phyloP scores from a whole-genome alignment of 2,113 vertebrate genomes.

The Picathartes gymnocephalus region DNA sequence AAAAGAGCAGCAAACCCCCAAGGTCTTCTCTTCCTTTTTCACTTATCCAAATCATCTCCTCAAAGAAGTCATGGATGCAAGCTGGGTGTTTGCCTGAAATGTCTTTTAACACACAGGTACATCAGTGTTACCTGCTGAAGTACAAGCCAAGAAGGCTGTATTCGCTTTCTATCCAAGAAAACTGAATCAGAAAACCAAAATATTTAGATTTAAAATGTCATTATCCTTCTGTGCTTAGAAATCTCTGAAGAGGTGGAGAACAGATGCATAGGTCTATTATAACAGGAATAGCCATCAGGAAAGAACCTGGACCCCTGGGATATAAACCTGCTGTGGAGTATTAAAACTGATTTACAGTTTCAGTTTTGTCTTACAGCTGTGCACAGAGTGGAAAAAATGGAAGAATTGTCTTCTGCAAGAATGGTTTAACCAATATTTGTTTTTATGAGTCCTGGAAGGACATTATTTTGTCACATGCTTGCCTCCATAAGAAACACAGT shows the following conservation, averaged over 20 bases:
- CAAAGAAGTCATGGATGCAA: background rate
- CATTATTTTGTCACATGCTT: slow-evolving; percentile 1
- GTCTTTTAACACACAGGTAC: background rate
- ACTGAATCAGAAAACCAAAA: background rate
- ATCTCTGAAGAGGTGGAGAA: background rate
- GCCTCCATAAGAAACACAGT: background rate
- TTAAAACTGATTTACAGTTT: slow-evolving; percentile 38
- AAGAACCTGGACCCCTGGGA: background rate
- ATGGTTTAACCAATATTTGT: background rate
- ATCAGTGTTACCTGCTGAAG: background rate
- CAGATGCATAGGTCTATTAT: background rate
- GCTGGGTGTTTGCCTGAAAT: background rate
- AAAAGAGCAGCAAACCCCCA: background rate
- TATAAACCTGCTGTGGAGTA: slow-evolving; percentile 15
- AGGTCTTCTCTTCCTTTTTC: background rate
- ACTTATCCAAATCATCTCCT: background rate
- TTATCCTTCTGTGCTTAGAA: background rate
- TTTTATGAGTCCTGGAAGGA: background rate
- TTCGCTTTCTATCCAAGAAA: background rate
- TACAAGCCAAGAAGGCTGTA: background rate
- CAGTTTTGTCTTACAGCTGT: background rate
- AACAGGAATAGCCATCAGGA: background rate
- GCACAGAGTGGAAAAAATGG: background rate
- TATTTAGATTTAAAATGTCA: background rate
- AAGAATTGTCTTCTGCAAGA: slow-evolving; percentile 14